A percentile compares a stretch with the other conserved stretches of the same genome.
These are phyloP conservation scores for Caenorhabditis doughertyi DNA, from an alignment of 2,888 invertebrate genomes.

Conservation along the genomic window DNA sequence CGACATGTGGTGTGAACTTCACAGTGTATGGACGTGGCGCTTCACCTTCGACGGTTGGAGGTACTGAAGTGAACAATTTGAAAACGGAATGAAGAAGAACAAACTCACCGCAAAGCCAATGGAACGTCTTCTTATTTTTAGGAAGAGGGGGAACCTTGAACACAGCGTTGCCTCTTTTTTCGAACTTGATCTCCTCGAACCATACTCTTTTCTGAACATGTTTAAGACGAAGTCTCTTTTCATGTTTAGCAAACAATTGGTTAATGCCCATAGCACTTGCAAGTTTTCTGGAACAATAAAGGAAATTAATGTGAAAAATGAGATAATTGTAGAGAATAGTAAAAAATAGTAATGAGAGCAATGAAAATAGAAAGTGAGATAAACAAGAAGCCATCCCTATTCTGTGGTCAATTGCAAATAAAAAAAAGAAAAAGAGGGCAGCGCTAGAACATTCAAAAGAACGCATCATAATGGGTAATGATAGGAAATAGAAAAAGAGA, in stretches of 20 bases:
- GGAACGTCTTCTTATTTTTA: not conserved
- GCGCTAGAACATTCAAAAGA: constrained; percentile 1
- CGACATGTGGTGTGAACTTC: constrained; percentile 12
- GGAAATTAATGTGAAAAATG: no score
- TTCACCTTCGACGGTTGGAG: not conserved
- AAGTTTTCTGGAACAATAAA: not conserved
- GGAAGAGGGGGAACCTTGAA: constrained; percentile 10
- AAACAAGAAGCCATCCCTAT: not conserved
- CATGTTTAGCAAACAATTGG: constrained; percentile 12
- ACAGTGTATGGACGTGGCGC: constrained; percentile 22
- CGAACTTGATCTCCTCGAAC: not conserved
- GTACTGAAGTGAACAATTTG: constrained; percentile 27
- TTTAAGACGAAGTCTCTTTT: constrained; percentile 1
- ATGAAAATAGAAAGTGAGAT: no score
- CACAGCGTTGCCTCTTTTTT: not conserved
- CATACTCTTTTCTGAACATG: not conserved
- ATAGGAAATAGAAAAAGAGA: constrained; percentile 5
- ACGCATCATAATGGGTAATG: constrained; percentile 17
- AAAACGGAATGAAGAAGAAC: no score
- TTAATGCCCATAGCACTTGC: not conserved
- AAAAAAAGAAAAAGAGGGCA: not conserved
- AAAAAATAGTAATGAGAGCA: not conserved
- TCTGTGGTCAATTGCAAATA: not conserved
- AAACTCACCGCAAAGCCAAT: constrained; percentile 15
- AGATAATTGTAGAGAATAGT: no score